Conservation (phyloP, 1,140 invertebrate species). For the Trypoxylus dichotomus region DNA sequence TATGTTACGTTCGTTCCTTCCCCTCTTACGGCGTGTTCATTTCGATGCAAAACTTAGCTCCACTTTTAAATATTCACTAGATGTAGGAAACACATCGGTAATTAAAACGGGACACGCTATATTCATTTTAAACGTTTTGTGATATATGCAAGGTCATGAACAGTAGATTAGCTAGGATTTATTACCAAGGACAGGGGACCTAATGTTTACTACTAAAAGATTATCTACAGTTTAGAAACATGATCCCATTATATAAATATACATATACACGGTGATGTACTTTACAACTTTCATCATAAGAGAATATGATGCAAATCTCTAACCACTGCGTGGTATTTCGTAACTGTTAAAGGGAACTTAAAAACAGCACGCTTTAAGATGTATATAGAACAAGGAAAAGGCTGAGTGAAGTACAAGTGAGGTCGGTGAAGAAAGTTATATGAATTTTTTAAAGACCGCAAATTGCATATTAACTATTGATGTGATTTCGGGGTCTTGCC, state of each 20-base stretch:
- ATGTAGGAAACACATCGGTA: slow-evolving; percentile 30
- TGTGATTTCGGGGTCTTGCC: slow-evolving; percentile 35
- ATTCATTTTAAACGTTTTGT: slow-evolving; percentile 26
- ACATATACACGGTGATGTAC: too few species aligned
- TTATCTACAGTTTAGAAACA: too few species aligned
- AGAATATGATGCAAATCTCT: too few species aligned
- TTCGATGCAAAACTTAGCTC: slow-evolving; percentile 32
- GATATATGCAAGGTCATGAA: slow-evolving; percentile 32
- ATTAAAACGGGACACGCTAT: slow-evolving; percentile 33
- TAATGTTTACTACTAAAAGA: too few species aligned
- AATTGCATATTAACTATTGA: slow-evolving; percentile 35
- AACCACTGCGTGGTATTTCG: too few species aligned
- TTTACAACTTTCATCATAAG: too few species aligned
- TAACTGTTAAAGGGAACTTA: too few species aligned
- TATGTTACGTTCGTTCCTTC: neutral
- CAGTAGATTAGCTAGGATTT: slow-evolving; percentile 22
- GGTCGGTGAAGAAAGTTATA: neutral
- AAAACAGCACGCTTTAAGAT: too few species aligned
- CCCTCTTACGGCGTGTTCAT: neutral
- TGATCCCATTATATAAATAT: too few species aligned
- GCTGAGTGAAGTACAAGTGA: neutral
- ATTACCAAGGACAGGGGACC: too few species aligned
- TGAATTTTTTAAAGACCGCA: slow-evolving; percentile 11
- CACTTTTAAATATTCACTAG: slow-evolving; percentile 37
- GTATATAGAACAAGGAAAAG: neutral